Conservation (phyloP, 2,888 invertebrate species). For the Synergus umbraculus region DNA sequence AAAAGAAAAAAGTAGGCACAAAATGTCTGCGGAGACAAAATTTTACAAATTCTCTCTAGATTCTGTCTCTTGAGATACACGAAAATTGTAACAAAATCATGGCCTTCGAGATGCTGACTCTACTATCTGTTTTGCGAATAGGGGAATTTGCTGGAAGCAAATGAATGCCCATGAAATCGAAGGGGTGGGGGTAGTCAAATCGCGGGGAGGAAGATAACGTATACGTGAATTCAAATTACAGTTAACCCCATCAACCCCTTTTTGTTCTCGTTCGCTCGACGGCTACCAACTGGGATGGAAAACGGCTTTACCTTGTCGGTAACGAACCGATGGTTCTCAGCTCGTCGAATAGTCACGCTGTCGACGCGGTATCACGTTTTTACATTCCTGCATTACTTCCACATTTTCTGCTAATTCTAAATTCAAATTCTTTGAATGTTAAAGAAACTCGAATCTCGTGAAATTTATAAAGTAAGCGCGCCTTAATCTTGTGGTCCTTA, state of each 20-base stretch:
- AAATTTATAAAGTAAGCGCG: not conserved
- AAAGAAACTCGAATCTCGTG: not conserved
- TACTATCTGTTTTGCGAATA: constrained; percentile 54
- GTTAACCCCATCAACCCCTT: constrained; percentile 62
- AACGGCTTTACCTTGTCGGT: constrained; percentile 52
- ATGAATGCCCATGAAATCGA: constrained; percentile 41
- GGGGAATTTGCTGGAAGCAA: constrained; percentile 44
- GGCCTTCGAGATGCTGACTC: constrained; percentile 28
- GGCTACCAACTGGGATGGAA: constrained; percentile 34
- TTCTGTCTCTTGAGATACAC: not conserved
- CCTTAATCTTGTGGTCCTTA: not conserved
- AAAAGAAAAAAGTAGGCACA: not conserved
- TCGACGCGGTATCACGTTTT: not conserved
- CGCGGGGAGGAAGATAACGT: constrained; percentile 48
- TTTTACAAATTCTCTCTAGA: not conserved
- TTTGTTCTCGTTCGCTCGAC: constrained; percentile 54
- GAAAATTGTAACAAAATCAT: not conserved
- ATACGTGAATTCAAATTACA: constrained; percentile 65
- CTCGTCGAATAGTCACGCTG: constrained; percentile 21
- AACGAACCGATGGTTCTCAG: constrained; percentile 56
- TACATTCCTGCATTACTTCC: not conserved
- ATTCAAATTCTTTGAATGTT: not conserved
- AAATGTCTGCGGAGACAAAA: not conserved
- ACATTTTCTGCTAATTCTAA: not conserved
- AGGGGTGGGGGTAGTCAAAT: not conserved